Percentiles rank a stretch among this genome's conserved stretches.
Conservation (phyloP, 2,888 invertebrate genomes). For the Seira musarum region DNA sequence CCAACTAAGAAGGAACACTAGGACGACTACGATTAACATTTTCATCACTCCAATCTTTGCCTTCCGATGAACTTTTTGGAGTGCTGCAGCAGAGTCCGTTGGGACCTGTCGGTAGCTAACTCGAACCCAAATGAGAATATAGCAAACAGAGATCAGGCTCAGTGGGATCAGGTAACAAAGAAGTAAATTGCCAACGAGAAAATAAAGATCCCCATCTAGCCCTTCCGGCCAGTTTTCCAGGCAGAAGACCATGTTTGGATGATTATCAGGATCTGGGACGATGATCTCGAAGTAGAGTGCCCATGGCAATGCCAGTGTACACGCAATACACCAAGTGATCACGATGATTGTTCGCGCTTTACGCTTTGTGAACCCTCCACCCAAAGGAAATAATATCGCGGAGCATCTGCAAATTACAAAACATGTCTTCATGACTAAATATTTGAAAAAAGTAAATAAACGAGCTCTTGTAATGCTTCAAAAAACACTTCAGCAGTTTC, state of each 20-base stretch:
- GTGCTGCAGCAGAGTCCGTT: slow-evolving; percentile 91
- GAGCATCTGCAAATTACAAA: slow-evolving; percentile 83
- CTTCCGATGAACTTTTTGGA: slow-evolving; percentile 94
- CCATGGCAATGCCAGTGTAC: slow-evolving; percentile 91
- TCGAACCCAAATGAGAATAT: slow-evolving; percentile 92
- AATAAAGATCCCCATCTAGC: slow-evolving; percentile 86
- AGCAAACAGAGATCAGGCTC: slow-evolving; percentile 92
- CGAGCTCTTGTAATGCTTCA: too few relatives aligned
- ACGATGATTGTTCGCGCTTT: slow-evolving; percentile 90
- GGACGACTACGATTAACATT: slow-evolving; percentile 94
- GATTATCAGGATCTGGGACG: slow-evolving; percentile 79
- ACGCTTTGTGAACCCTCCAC: slow-evolving; percentile 90
- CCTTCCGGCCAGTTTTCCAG: slow-evolving; percentile 90
- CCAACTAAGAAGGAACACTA: slow-evolving; percentile 95
- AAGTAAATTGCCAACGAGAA: slow-evolving; percentile 89
- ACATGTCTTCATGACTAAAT: too few relatives aligned
- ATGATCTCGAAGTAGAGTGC: slow-evolving; percentile 90
- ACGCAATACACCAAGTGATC: slow-evolving; percentile 90
- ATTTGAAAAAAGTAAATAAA: too few relatives aligned
- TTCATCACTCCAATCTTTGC: slow-evolving; percentile 80
- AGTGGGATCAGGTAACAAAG: slow-evolving; percentile 94
- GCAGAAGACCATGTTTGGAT: slow-evolving; percentile 83
- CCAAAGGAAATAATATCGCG: slow-evolving; percentile 96
- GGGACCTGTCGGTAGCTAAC: slow-evolving; percentile 92
- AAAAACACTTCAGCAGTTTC: too few relatives aligned